Base-by-base conservation (phyloP, 2,113 vertebrate genomes). In the Passer montanus region DNA sequence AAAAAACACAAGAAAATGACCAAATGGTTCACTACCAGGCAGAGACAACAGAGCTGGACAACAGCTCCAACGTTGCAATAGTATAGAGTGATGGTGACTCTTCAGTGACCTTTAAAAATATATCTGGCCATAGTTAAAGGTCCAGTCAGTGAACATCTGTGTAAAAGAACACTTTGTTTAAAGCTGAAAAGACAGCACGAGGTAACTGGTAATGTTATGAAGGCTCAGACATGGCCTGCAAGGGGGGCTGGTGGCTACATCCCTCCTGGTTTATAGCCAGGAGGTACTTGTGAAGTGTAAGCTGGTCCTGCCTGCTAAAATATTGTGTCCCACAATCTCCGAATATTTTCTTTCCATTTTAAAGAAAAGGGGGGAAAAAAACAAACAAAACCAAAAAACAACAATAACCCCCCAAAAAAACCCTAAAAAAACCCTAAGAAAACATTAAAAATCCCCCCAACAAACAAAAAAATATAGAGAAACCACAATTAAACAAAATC, bases 221-320 rank as follows among this genome's bases (percentile, higher is more conserved):
- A 30, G 35, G 39, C 43, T 90, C 72, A 70, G 33, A 35, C 22
- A 10, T 5, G 9, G 27, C 9, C 30, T 80, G 43, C 37, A 22
- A 8, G 7, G 4, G 10, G 7, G 2, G 0, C 41, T 28, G 33
- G 13, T 43, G 17, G 20, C 46, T 52, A 3, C 1, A 1, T 33
- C 41, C 13, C 14, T 22, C 15, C 33, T 0, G 2, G 2, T 28
- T 73, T 50, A 37, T 35, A 73, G 6, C 18, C 1, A 5, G 33
- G 12, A 78, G 18, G 14, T 62, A 15, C 41, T 11, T 3, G 2
- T 6, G 13, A 33, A 41, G 60, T 0, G 0, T 20, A 21, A 53
- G 33, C 56, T 72, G 56, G 3, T 95, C 28, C 44, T 56, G 20
- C 55, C 50, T 28, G n/a, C 31, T 46, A 55, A 49, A n/a, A 23